Conservation (phyloP, 2,888 invertebrate genomes). For the Nymphalis c-album region DNA sequence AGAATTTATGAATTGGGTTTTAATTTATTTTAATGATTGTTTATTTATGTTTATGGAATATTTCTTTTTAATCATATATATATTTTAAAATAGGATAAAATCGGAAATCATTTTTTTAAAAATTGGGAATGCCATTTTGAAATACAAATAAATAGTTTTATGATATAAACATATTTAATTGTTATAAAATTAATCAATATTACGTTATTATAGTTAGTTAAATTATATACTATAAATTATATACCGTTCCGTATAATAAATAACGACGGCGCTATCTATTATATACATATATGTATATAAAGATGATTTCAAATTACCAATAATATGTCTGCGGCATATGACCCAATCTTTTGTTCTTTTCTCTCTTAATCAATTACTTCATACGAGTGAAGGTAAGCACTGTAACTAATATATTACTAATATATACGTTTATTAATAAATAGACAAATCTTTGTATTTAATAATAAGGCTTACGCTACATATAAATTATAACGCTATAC, state of each 20-base stretch:
- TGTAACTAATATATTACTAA: constrained; percentile 16
- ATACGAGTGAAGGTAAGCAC: constrained; percentile 9
- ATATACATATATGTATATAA: neutral
- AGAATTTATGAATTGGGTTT: too few relatives aligned
- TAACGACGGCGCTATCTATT: neutral
- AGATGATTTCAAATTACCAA: neutral
- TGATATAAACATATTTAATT: too few relatives aligned
- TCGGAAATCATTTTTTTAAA: too few relatives aligned
- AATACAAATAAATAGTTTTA: too few relatives aligned
- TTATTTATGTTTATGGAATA: too few relatives aligned
- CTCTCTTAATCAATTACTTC: constrained; percentile 3
- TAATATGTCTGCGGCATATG: neutral
- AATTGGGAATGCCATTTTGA: too few relatives aligned
- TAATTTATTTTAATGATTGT: too few relatives aligned
- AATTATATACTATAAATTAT: neutral
- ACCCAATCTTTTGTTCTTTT: neutral
- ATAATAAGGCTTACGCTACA: neutral
- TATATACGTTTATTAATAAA: constrained; percentile 18
- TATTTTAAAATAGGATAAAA: too few relatives aligned
- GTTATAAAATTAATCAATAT: neutral
- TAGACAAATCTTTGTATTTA: constrained; percentile 8
- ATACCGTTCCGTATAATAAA: neutral
- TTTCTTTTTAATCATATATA: too few relatives aligned
- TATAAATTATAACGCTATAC: neutral
- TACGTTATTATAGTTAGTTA: neutral